phyloP scores from a whole-genome alignment of 1,140 invertebrate species.

The Lordiphosa mommai region DNA sequence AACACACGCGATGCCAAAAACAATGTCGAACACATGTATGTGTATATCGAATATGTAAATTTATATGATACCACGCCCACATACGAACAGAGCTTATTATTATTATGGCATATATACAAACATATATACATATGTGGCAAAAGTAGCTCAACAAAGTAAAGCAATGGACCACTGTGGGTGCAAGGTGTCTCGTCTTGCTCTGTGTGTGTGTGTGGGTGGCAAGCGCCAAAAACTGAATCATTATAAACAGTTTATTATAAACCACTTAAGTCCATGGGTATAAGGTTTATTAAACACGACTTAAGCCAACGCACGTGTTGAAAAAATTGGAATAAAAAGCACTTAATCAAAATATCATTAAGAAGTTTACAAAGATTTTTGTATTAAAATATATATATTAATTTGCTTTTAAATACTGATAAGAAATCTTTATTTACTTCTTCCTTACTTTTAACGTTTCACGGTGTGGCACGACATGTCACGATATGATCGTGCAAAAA shows the following conservation, averaged over 20 bases:
- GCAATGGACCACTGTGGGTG: constrained; percentile 18
- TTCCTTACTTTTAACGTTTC: too few relatives aligned
- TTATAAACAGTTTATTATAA: constrained; percentile 61
- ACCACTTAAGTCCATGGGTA: constrained; percentile 28
- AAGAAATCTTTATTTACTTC: too few relatives aligned
- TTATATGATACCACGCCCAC: constrained; percentile 33
- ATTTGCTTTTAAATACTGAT: too few relatives aligned
- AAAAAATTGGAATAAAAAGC: too few relatives aligned
- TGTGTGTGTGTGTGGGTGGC: constrained; percentile 3
- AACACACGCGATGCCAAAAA: constrained; percentile 38
- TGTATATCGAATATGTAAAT: constrained; percentile 1
- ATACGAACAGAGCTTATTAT: constrained; percentile 25
- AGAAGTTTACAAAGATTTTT: too few relatives aligned
- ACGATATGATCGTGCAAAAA: too few relatives aligned
- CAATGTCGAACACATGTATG: not conserved
- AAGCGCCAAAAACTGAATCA: constrained; percentile 43
- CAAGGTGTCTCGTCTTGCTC: constrained; percentile 30
- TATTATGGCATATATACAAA: constrained; percentile 30
- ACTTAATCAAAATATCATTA: too few relatives aligned
- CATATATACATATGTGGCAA: constrained; percentile 9
- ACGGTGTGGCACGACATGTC: too few relatives aligned
- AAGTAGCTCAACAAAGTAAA: constrained; percentile 7
- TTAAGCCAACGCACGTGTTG: constrained; percentile 54
- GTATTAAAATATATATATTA: too few relatives aligned
- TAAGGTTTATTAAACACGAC: constrained; percentile 21